Evolutionary conservation across 2,797 vertebrate species (phyloP), one percentile per base, ranked within the genome.

Genomic region (Cheirogaleus major): DNA sequence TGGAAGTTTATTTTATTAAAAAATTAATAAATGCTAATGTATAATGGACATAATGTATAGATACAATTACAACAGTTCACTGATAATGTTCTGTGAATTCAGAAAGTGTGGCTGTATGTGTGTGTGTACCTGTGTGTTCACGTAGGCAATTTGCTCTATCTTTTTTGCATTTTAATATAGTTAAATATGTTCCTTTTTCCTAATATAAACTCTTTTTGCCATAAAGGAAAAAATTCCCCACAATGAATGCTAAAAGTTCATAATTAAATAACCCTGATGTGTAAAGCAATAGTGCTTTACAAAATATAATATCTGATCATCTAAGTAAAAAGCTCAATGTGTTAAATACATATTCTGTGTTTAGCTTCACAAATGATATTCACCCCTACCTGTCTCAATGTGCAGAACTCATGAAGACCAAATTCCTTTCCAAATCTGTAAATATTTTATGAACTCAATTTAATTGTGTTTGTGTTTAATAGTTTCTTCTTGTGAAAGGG

Each of bases 371-470:
- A 72, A 63, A 50, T 83, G 8, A 73, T 96, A 91, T 86, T 95
- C 83, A 63, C 9, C 73, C 38, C 85, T 82, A 55, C 18, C 15
- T 96, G 17, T 1, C 85, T 14, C 82, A 96, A 87, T 76, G 89
- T 23, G 41, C 73, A 88, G 91, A 95, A 92, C 18, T 95, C 57
- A 41, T 25, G 92, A 89, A 96, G 96, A 97, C 2, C 85, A 97
- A 97, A 79, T 97, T 94, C 78, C 70, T 93, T 97, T 98, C 78
- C 67, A 97, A 94, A 63, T 43, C 20, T 65, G 41, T 97, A 98
- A 98, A 98, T 98, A 97, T 98, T 98, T 98, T 95, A 98, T 96
- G 96, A 97, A 43, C 38, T 96, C 97, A 93, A 96, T 98, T 98
- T 98, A 98, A 98, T 98, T 98, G 92, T 78, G 96, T 86, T 98